These are phyloP conservation scores for Sciurus vulgaris DNA, from an alignment of 2,797 vertebrate genomes.

Conservation along the genomic window DNA sequence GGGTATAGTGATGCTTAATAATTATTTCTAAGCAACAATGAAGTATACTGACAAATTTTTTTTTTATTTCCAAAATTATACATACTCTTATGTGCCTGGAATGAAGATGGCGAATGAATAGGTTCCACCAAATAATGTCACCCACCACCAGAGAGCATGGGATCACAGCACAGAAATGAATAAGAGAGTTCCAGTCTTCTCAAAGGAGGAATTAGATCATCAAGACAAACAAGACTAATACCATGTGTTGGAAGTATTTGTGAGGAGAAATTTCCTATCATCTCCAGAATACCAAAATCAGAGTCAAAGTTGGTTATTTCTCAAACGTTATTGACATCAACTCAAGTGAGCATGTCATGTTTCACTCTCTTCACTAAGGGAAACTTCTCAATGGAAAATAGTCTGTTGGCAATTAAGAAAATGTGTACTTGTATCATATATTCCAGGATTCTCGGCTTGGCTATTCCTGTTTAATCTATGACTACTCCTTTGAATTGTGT, in stretches of 20 bases:
- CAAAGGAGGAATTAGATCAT: constrained; percentile 25
- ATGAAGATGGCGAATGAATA: not conserved
- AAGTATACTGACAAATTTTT: constrained; percentile 41
- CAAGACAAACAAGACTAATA: constrained; percentile 1
- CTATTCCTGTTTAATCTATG: not conserved
- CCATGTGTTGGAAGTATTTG: not conserved
- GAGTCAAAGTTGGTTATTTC: constrained; percentile 19
- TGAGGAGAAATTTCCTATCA: not conserved
- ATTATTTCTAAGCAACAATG: not conserved
- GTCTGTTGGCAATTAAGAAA: constrained; percentile 40
- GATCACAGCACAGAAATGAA: not conserved
- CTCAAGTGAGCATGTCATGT: not conserved
- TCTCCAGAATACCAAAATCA: not conserved
- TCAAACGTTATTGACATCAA: constrained; percentile 7
- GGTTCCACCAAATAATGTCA: not conserved
- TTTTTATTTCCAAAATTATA: constrained; percentile 13
- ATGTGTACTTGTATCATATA: not conserved
- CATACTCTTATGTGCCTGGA: not conserved
- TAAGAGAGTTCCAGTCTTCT: not conserved
- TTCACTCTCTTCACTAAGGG: not conserved
- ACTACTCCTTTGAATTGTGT: constrained; percentile 38
- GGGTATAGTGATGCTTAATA: not conserved
- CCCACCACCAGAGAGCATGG: not conserved
- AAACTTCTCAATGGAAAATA: constrained; percentile 47
- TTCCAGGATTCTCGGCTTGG: not conserved